Evolutionary conservation across 2,797 vertebrate genomes (phyloP).

Genomic region (Hoplostethus mediterraneus): DNA sequence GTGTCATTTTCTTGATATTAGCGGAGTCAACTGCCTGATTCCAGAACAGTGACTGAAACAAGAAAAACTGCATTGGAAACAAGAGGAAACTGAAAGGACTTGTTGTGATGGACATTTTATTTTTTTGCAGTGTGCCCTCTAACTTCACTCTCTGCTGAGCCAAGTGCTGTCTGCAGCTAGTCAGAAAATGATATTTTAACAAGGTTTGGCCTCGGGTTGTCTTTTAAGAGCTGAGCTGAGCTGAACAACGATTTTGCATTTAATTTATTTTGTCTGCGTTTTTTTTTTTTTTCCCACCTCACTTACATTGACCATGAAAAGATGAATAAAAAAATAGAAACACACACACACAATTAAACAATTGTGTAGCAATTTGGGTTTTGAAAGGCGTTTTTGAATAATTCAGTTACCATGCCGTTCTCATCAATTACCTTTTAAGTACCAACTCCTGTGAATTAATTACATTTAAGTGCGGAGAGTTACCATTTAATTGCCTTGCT

Average conservation of each 20-base stretch:
- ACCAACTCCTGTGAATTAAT: conserved; percentile 46
- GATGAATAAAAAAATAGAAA: background rate
- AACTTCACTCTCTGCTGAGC: conserved; percentile 19
- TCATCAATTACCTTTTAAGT: conserved; percentile 39
- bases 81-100: conserved; percentile 2
- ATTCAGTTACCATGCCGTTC: conserved; percentile 19
- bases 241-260: too few species aligned
- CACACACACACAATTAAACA: conserved; percentile 2
- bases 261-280: too few species aligned
- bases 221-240: conserved; percentile 21
- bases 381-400: conserved; percentile 11
- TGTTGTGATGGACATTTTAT: background rate
- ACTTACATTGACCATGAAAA: background rate
- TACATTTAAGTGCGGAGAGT: conserved; percentile 29
- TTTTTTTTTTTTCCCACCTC: background rate
- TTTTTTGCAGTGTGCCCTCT: background rate
- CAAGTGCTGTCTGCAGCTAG: conserved; percentile 20
- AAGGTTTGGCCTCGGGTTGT: conserved; percentile 5
- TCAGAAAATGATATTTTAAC: conserved; percentile 31
- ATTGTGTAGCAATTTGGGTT: conserved; percentile 1
- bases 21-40: too few species aligned
- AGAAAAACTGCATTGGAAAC: background rate
- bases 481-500: conserved; percentile 35
- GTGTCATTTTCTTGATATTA: background rate
- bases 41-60: background rate